phyloP scores from a whole-genome alignment of 2,888 invertebrate species.

The Ormyrus labotus region DNA sequence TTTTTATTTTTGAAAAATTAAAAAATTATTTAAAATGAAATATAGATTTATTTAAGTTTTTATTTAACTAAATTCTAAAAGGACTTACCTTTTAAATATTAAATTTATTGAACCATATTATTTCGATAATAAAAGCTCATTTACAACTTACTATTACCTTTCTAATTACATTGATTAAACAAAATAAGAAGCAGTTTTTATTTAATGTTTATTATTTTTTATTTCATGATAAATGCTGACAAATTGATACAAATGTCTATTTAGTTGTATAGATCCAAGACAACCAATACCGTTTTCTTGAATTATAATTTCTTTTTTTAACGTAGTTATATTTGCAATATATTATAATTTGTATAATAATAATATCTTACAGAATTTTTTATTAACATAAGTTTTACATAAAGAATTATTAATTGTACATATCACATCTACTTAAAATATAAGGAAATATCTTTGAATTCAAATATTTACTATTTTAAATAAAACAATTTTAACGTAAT shows the following conservation, averaged over 20 bases:
- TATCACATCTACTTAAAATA: conserved; percentile 38
- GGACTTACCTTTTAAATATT: not conserved
- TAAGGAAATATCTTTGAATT: conserved; percentile 14
- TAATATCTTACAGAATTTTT: conserved; percentile 8
- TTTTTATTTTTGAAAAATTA: too few relatives aligned
- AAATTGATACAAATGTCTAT: conserved; percentile 38
- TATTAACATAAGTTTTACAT: conserved; percentile 12
- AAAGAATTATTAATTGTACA: conserved; percentile 27
- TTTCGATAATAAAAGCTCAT: not conserved
- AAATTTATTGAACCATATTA: not conserved
- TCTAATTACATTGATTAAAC: too few relatives aligned
- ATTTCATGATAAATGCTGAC: conserved; percentile 31
- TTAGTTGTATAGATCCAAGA: not conserved
- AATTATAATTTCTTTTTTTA: conserved; percentile 32
- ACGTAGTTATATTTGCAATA: conserved; percentile 23
- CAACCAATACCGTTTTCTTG: conserved; percentile 2
- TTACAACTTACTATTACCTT: too few relatives aligned
- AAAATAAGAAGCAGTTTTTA: not conserved
- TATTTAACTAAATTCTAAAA: not conserved
- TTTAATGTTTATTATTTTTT: conserved; percentile 9
- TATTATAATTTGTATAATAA: conserved; percentile 17
- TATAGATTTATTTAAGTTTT: not conserved
- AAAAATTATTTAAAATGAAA: too few relatives aligned
- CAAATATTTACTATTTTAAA: conserved; percentile 13
- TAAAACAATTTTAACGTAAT: not conserved